Base-by-base conservation (phyloP, 2,888 invertebrate species). In the Rotaria magnacalcarata region DNA sequence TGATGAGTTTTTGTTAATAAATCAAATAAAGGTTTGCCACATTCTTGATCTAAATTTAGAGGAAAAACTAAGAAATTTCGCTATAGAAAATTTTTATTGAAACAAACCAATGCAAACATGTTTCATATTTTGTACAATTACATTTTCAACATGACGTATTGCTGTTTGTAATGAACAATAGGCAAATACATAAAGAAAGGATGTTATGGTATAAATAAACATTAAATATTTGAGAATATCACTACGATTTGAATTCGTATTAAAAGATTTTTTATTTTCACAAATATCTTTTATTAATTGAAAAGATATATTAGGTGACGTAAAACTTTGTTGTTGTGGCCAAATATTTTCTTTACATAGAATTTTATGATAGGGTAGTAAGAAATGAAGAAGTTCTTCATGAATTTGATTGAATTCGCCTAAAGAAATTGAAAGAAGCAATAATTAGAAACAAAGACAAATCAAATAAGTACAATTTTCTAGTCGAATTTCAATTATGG, bases 81-180 rank as follows among this genome's bases (percentile, higher is more conserved):
- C 16, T 16, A 8, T 8, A 27, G 2, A 4, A 43, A 43, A 47
- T 47, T 47, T 80, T 80, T 16, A 14, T 34, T 34, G 24, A 47
- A 24, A 47, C 47, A 10, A 47, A 80, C 80, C 80, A 47, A 80
- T 47, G 47, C 80, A 80, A 80, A 80, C 47, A 47, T 80, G 24
- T 47, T 80, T 80, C 80, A 80, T 80, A 47, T 80, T 80, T 80
- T 80, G 80, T 47, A 80, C 43, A 80, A 80, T 80, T 0, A 80
- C 10, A 80, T 80, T 80, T 80, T 80, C 80, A n/a, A 80, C 80
- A 80, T 80, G 80, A 24, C 47, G 47, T 24, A 80, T 47, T 4
- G 80, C 80, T n/a, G 80, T 80, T 80, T 80, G 80, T 80, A 80
- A 80, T 47, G 80, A 80, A 80, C 80, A 80, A 80, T 80, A 80